Conservation (phyloP, 2,888 invertebrate species). For the Dynastes maya region DNA sequence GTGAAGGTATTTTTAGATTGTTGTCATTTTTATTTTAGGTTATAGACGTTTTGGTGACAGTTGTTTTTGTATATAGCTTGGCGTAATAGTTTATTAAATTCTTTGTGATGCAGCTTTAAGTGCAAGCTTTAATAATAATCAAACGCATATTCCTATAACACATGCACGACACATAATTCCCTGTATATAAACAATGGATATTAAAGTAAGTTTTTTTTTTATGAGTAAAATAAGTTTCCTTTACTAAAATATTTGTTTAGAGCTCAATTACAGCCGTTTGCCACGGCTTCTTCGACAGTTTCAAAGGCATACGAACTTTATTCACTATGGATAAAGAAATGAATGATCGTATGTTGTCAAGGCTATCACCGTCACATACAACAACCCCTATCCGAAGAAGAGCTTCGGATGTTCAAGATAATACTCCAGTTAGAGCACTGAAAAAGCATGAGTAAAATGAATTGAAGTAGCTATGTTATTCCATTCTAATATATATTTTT, state of each 20-base stretch:
- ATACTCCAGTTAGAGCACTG: conserved; percentile 66
- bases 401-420: conserved; percentile 60
- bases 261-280: conserved; percentile 78
- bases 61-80: conserved; percentile 35
- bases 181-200: conserved; percentile 51
- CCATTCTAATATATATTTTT: conserved; percentile 43
- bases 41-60: conserved; percentile 20
- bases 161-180: not conserved
- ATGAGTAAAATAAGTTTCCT: conserved; percentile 22
- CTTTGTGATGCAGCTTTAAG: conserved; percentile 31
- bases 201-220: conserved; percentile 51
- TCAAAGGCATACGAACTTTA: conserved; percentile 83
- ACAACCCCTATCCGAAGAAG: conserved; percentile 69
- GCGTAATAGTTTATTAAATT: conserved; percentile 4
- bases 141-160: conserved; percentile 14
- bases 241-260: conserved; percentile 70
- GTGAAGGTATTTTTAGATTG: too few species aligned
- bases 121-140: not conserved
- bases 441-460: conserved; percentile 72
- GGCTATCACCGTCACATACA: conserved; percentile 73
- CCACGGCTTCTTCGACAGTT: conserved; percentile 85
- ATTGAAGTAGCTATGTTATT: not conserved
- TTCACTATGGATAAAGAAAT: conserved; percentile 87
- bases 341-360: conserved; percentile 76
- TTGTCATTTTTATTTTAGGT: conserved; percentile 41